Percentiles rank a stretch among this genome's conserved stretches.
These are phyloP conservation scores for Polietes domitor DNA, from an alignment of 2,888 invertebrate species.

Conservation along the genomic window DNA sequence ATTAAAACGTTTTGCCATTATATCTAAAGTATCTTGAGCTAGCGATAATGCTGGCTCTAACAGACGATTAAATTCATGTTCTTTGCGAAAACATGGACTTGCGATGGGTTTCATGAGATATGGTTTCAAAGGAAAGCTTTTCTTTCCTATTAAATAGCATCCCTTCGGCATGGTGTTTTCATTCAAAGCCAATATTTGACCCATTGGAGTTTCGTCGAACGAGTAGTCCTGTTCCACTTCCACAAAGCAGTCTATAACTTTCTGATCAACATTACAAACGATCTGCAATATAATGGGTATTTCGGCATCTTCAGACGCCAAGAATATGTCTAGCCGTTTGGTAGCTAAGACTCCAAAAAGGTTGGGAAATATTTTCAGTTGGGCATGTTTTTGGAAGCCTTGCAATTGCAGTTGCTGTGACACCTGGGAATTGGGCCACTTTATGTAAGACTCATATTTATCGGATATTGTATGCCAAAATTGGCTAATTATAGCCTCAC, in stretches of 20 bases:
- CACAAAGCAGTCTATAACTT: constrained; percentile 78
- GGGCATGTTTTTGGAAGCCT: constrained; percentile 70
- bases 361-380: constrained; percentile 72
- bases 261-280: constrained; percentile 77
- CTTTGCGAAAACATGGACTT: constrained; percentile 73
- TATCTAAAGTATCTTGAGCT: constrained; percentile 74
- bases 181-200: constrained; percentile 75
- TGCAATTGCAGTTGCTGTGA: constrained; percentile 73
- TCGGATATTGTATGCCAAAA: constrained; percentile 78
- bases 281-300: constrained; percentile 77
- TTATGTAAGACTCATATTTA: constrained; percentile 78
- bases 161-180: constrained; percentile 75
- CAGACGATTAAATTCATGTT: constrained; percentile 74
- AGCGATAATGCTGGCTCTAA: constrained; percentile 72
- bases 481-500: constrained; percentile 75
- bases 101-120: constrained; percentile 77
- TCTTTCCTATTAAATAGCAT: constrained; percentile 77
- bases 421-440: constrained; percentile 77
- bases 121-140: constrained; percentile 75
- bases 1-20: constrained; percentile 77
- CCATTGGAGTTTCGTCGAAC: constrained; percentile 77
- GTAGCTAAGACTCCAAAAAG: constrained; percentile 76
- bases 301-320: constrained; percentile 78
- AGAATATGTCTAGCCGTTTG: constrained; percentile 77
- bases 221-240: constrained; percentile 76